Base-by-base conservation (phyloP, 1,140 invertebrate species). In the Eumaeus atala region DNA sequence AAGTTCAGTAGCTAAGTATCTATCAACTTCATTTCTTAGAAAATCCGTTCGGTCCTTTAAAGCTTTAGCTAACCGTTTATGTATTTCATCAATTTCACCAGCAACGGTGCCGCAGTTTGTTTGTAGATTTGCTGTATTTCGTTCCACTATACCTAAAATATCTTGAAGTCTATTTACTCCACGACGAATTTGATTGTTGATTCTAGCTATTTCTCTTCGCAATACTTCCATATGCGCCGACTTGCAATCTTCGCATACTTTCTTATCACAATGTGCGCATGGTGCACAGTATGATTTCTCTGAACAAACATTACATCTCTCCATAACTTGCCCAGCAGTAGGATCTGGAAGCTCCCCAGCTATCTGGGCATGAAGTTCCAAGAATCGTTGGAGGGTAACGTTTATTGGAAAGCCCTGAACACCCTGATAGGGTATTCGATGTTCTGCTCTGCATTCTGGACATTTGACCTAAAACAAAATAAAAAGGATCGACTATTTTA, bases 381-480 rank as follows among this genome's bases (percentile, higher is more conserved):
- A 89, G 87, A 99, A 99, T 48, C 96, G 90, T 84, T 97, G 95
- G 18, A 99, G 89, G 28, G 97, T 99, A 4, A 98, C 96, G 87
- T 99, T 99, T 64, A 95, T 98, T 38, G 96, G 97, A 84, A 97
- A 98, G 16, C 94, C 95, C 87, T 97, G 96, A 12, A 98, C 95
- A 33, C 97, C 97, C 88, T 98, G 95, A 86, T 97, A 98, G 38
- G 97, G 97, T 72, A 99, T 97, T 56, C 96, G 91, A 89, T 99
- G 97, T 89, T 99, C 97, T 49, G 97, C 96, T 54, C 98, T 91
- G 80, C 98, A 99, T 93, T 99, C 98, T 73, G 98, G 98, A 91
- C 98, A 99, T 91, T 98, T 98, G 40, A 99, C 95, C 91, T 95
- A 80, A 89, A 87, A 66, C 62, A 54, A 64, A 52, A 59, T 57